These are phyloP conservation scores for Gracilinanus agilis DNA, from an alignment of 2,113 vertebrate genomes.

Conservation along the genomic window DNA sequence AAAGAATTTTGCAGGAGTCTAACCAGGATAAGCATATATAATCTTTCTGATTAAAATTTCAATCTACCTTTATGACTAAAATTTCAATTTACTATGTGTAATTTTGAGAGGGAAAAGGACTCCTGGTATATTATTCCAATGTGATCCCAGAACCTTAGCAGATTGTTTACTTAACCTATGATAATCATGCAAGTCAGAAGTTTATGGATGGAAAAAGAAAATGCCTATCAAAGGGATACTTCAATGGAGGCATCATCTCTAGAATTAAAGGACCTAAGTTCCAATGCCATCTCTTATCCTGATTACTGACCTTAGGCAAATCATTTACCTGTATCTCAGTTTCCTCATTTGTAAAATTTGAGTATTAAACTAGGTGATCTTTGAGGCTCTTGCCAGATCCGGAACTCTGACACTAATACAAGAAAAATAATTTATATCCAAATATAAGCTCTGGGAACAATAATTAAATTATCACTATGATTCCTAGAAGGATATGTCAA, in stretches of 20 bases:
- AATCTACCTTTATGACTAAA: neutral
- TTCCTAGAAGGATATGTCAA: neutral
- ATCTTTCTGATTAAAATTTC: neutral
- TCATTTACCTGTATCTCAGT: neutral
- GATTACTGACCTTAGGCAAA: neutral
- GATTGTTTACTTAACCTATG: neutral
- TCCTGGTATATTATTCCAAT: neutral
- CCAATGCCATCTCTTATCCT: neutral
- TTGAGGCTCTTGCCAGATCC: neutral
- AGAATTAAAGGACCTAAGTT: neutral
- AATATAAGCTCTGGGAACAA: neutral
- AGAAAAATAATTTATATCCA: neutral
- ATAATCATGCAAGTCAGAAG: neutral
- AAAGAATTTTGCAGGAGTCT: neutral
- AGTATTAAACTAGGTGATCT: neutral
- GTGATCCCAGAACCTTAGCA: neutral
- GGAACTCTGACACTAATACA: neutral
- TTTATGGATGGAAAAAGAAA: neutral
- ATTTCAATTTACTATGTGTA: neutral
- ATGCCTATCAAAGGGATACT: neutral
- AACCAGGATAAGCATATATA: neutral
- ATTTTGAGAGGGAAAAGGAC: neutral
- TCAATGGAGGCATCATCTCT: neutral
- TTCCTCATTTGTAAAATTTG: neutral
- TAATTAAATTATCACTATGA: neutral